A percentile compares a stretch with the other conserved stretches of the same genome.
These are phyloP conservation scores for Tetranychus piercei DNA, from an alignment of 2,888 invertebrate genomes.

Conservation along the genomic window DNA sequence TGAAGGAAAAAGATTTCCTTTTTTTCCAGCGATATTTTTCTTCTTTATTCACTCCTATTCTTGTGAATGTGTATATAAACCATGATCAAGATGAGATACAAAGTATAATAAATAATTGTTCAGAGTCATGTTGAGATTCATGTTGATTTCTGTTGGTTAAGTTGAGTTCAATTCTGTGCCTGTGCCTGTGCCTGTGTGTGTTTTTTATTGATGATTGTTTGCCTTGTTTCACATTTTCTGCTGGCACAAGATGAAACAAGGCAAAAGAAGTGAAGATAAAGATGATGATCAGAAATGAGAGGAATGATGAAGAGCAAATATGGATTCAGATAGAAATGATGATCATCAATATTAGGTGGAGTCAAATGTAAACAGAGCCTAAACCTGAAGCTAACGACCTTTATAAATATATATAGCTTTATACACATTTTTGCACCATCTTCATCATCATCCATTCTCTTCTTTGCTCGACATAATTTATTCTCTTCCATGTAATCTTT, in stretches of 20 bases:
- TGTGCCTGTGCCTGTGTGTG: not conserved
- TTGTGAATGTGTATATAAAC: no score
- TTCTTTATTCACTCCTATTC: no score
- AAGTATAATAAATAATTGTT: conserved; percentile 11
- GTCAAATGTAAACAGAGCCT: not conserved
- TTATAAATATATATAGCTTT: not conserved
- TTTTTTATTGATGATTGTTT: conserved; percentile 8
- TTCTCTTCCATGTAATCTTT: no score
- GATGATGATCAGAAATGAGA: not conserved
- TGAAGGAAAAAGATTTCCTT: no score
- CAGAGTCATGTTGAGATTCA: not conserved
- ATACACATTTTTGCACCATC: not conserved
- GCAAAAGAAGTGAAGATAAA: no score
- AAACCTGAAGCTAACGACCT: conserved; percentile 1
- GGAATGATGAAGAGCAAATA: not conserved
- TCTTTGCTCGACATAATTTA: not conserved
- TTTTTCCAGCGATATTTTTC: no score
- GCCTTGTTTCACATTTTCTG: not conserved
- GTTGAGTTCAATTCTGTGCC: not conserved
- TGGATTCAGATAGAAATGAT: not conserved
- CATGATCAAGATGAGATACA: not conserved
- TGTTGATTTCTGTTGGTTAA: not conserved
- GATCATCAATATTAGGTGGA: not conserved
- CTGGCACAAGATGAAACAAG: not conserved
- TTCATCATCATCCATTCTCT: not conserved